Base-by-base conservation (phyloP, 1,140 invertebrate genomes). In the Meteorus sp. region DNA sequence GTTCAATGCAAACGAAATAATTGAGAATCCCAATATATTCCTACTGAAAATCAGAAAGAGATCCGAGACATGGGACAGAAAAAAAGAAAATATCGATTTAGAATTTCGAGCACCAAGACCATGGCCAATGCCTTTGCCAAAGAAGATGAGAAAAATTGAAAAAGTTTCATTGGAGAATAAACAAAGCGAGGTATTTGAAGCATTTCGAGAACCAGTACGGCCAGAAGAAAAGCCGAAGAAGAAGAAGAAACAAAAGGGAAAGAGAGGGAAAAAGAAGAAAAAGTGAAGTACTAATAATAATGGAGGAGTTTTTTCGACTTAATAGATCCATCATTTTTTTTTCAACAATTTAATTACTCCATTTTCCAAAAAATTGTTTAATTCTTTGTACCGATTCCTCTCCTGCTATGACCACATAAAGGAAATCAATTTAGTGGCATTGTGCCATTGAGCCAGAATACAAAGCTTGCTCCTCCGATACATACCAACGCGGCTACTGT, bases 21-120 rank as follows among this genome's bases (percentile, higher is more conserved):
- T 70, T 15, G 68, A 76, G 43, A 80, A 80, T 67, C 76, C 75
- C 2, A 79, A 80, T 59, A 70, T 76, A 25, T 80, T 78, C 55
- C 13, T 72, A 0, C 45, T 79, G 4, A 74, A 67, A 45, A 68
- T 79, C 11, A 63, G 48, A 37, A 78, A 72, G 55, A 69, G 56
- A 23, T 57, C 55, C 3, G 53, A 57, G 3, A 44, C 53, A 1
- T 56, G 47, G 0, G 67, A 73, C 3, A 67, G 60, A 43, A 37
- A 39, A 35, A 71, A 61, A 20, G 64, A 68, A n/a, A 70, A 68
- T 23, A 56, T 78, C 1, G 68, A 77, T 22, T 9, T 79, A 0
- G 74, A 78, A 45, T 75, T 76, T 11, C 64, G 65, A 13, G 52
- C 70, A n/a, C 71, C 77, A 0, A 63, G 75, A 20, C 76, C 78